Base-by-base conservation (phyloP, 53 echinoderm and acorn worm species). In the Henricia sp. region DNA sequence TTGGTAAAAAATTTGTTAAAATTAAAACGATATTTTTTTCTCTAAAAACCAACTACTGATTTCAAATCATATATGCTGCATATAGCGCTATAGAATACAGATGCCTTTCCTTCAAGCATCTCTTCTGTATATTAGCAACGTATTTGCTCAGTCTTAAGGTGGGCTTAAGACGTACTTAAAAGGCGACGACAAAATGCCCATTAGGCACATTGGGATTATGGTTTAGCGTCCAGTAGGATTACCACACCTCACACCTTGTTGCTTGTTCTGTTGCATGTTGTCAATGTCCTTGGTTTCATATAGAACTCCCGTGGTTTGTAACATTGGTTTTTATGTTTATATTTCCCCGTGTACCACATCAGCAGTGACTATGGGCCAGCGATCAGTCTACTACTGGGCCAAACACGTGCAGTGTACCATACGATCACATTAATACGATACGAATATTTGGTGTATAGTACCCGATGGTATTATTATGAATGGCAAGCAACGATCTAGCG, bases 371-470 rank as follows among this genome's bases (percentile, higher is more conserved):
- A 16, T 27, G 27, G 26, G 21, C 37, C 1, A 38, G 57, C 58
- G 58, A 73, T 37, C 59, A 14, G 41, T 76, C n/a, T 40, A 75
- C 75, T 58, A 56, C 75, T 75, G 26, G 41, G 58, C 57, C 40
- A 19, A 76, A 41, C 76, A 76, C 76, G 76, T 76, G 76, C 76
- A 40, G 38, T 59, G 42, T 43, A 34, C 58, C 57, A 39, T 76
- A 76, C 38, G 59, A 76, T 59, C 76, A 76, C 76, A 76, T 76
- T 76, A 73, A 73, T 73, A 73, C 54, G 73, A 73, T 73, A 73
- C 73, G 73, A 73, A 73, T 73, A 73, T 54, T 73, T 53, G 34
- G 73, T 73, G 38, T 38, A 73, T 54, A 53, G 54, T 73, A 54
- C 52, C 73, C 26, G 36, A 1, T 52, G 11, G 73, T 73, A 55